Base-by-base conservation (phyloP, 2,888 invertebrate species). In the Hipparchia semele region DNA sequence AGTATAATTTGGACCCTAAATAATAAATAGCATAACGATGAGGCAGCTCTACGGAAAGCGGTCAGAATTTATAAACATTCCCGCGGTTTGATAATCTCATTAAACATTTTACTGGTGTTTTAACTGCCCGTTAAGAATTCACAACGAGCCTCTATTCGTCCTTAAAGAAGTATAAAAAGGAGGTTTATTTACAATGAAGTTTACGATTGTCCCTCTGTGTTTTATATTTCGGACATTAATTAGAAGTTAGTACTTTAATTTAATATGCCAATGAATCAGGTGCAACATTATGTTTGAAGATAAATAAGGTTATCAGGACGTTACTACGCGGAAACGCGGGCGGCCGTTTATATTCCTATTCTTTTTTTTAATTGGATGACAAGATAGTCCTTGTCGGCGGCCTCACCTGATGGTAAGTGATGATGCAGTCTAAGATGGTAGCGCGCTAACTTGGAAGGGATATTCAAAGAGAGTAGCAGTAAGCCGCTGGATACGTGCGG, bases 81-180 rank as follows among this genome's bases (percentile, higher is more conserved):
- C 79, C 78, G 80, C 80, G 79, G 82, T 87, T 86, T 88, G 87
- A 89, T 89, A 86, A 85, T 86, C 84, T 87, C 88, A 89, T 91
- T 90, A 90, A 91, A 85, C 83, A 83, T 85, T 90, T 90, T 86
- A 91, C 86, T 84, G 87, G 82, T 86, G 82, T 86, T 81, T 92
- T 90, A 88, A 91, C 87, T 84, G 84, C 79, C 84, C 80, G 87
- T 91, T 89, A 90, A 90, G 85, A 84, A 87, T 86, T 90, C 86
- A 87, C 84, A 88, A 87, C 82, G 82, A 83, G 84, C 80, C 78
- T 83, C 85, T 88, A 87, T 88, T 85, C 86, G 79, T 80, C 83
- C 83, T 86, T 82, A 82, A 81, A 80, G 64, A 71, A 64, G 74
- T 74, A 76, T 74, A 72, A 74, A 74, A 73, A 71, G 23, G 60